These are phyloP conservation scores for Xiphydria camelus DNA, from an alignment of 2,888 invertebrate genomes.

Conservation along the genomic window DNA sequence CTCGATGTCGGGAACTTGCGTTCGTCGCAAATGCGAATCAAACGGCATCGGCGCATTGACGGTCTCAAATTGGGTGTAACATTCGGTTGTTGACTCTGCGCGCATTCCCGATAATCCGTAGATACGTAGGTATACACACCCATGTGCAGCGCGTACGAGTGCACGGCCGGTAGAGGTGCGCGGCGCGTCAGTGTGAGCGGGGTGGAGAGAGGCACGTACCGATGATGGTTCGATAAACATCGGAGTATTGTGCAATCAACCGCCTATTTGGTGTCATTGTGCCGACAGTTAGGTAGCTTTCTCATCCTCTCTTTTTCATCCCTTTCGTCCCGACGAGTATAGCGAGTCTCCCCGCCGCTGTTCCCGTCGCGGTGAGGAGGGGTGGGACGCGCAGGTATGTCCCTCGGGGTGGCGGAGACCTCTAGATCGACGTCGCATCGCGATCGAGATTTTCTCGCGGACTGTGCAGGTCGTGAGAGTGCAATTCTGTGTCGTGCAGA, in stretches of 20 bases:
- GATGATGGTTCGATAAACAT: slow-evolving; percentile 57
- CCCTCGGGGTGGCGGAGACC: no score
- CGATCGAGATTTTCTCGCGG: no score
- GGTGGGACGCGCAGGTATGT: no score
- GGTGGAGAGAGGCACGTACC: slow-evolving; percentile 32
- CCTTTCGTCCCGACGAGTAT: not conserved
- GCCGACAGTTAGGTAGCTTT: slow-evolving; percentile 46
- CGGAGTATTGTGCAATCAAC: slow-evolving; percentile 57
- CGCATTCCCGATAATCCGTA: not conserved
- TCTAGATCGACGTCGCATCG: no score
- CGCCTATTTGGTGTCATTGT: slow-evolving; percentile 58
- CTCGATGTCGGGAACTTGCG: no score
- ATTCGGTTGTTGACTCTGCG: slow-evolving; percentile 51
- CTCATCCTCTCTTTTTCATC: slow-evolving; percentile 46
- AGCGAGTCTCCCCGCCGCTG: no score
- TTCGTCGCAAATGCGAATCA: slow-evolving; percentile 49
- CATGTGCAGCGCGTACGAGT: not conserved
- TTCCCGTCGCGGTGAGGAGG: no score
- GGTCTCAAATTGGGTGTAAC: slow-evolving; percentile 56
- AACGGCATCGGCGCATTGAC: slow-evolving; percentile 41
- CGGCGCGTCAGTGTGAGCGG: not conserved
- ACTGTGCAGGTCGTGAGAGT: no score
- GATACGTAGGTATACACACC: not conserved
- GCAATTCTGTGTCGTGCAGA: no score
- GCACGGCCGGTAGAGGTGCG: not conserved